These are phyloP conservation scores for Epicampocera succincta DNA, from an alignment of 2,888 invertebrate genomes.

Conservation along the genomic window DNA sequence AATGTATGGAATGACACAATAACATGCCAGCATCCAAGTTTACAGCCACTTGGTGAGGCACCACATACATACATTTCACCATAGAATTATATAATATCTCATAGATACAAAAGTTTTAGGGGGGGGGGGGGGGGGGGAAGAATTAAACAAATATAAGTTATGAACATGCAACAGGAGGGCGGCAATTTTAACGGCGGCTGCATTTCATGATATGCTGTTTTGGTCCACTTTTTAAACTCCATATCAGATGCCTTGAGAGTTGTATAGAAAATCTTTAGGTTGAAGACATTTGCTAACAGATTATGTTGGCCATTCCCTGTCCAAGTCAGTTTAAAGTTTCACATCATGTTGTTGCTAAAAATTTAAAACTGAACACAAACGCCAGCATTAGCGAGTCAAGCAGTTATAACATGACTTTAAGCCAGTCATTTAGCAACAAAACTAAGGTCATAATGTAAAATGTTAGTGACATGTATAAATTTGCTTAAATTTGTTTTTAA, in stretches of 20 bases:
- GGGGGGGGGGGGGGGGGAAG: not conserved
- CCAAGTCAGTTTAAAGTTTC: not conserved
- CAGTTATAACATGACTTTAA: constrained; percentile 57
- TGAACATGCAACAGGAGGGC: constrained; percentile 23
- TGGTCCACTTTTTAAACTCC: not conserved
- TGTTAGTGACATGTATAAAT: constrained; percentile 62
- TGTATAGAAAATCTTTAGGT: no score
- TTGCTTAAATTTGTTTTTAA: constrained; percentile 21
- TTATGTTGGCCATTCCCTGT: constrained; percentile 21
- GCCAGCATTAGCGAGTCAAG: constrained; percentile 26
- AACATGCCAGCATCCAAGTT: constrained; percentile 36
- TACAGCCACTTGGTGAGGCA: constrained; percentile 33
- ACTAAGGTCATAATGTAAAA: constrained; percentile 66
- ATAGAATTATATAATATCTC: constrained; percentile 46
- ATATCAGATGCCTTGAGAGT: no score
- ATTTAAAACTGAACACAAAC: not conserved
- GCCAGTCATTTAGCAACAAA: constrained; percentile 58
- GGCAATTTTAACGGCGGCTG: not conserved
- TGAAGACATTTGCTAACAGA: not conserved
- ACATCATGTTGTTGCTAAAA: constrained; percentile 11
- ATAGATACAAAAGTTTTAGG: constrained; percentile 43
- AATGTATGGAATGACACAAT: constrained; percentile 53
- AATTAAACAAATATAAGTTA: constrained; percentile 36
- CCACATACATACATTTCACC: constrained; percentile 39
- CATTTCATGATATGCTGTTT: not conserved